phyloP scores from a whole-genome alignment of 2,888 invertebrate genomes.

The Mongoloraphidia duomilia region DNA sequence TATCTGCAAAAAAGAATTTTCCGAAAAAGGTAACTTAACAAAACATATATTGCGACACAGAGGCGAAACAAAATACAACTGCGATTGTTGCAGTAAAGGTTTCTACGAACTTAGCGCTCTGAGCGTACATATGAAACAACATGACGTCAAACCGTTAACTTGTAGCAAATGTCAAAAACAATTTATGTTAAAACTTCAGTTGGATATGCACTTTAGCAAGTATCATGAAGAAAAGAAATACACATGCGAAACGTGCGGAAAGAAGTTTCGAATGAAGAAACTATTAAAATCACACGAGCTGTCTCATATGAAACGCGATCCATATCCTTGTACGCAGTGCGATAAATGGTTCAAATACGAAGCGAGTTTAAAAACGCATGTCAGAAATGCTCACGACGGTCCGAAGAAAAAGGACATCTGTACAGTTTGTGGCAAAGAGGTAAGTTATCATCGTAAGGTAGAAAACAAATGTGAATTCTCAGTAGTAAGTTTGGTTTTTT shows the following conservation, averaged over 20 bases:
- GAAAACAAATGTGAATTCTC: too few species aligned
- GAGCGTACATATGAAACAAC: neutral
- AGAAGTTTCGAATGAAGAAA: too few species aligned
- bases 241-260: neutral
- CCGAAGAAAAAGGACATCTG: neutral
- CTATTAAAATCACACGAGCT: too few species aligned
- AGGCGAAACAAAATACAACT: neutral
- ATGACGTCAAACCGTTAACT: neutral
- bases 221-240: neutral
- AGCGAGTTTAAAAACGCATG: too few species aligned
- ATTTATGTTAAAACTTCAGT: neutral
- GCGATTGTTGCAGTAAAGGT: neutral
- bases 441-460: too few species aligned
- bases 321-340: too few species aligned
- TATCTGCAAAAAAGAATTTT: conserved; percentile 31
- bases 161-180: neutral
- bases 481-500: too few species aligned
- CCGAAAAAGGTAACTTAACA: conserved; percentile 32
- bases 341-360: too few species aligned
- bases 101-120: neutral
- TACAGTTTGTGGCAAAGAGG: neutral
- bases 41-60: conserved; percentile 32
- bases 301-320: too few species aligned
- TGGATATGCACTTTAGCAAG: neutral
- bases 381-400: neutral